Evolutionary conservation across 2,888 invertebrate genomes (phyloP), one percentile per base, ranked within the genome.

Genomic region (Heliconius hortense): DNA sequence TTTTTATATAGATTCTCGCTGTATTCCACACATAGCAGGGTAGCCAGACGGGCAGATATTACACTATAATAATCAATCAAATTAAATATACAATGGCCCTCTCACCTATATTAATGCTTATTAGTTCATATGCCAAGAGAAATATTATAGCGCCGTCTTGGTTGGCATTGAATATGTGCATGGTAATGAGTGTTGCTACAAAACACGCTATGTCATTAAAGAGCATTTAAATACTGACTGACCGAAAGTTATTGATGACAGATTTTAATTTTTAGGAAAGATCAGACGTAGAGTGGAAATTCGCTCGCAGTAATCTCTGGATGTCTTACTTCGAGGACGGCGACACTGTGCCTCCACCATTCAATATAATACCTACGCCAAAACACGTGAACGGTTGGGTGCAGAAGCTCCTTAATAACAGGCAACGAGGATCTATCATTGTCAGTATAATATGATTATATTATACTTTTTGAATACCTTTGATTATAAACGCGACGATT

Each of bases 281-380:
- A 85, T 97, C 98, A 4, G 99, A 99, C 85, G 96, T 96, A 0
- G 99, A 99, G 92, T 99, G 99, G 99, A 99, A 99, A 90, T 99
- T 99, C 86, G 99, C 99, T 0, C 95, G 99, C 69, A 98, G 98
- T 81, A 98, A 98, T 86, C 93, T 99, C 67, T 99, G 99, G 99
- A 98, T 99, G 95, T 98, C 98, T 83, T 99, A 98, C 89, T 99
- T 99, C 86, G 98, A 98, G 82, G 97, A 97, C 78, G 97, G 97
- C 0, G 97, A 97, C 81, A 98, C 98, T 0, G 96, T 99, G 0
- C 99, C 99, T 0, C 97, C 98, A 0, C 99, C 99, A 0, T 99
- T 99, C 90, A 99, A 99, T 89, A 96, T 99, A 82, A 95, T 98
- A 72, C 99, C 99, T 7, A 97, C 97, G 0, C 96, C 97, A 0